phyloP scores from a whole-genome alignment of 2,113 vertebrate species.

The Rhinolophus ferrumequinum region DNA sequence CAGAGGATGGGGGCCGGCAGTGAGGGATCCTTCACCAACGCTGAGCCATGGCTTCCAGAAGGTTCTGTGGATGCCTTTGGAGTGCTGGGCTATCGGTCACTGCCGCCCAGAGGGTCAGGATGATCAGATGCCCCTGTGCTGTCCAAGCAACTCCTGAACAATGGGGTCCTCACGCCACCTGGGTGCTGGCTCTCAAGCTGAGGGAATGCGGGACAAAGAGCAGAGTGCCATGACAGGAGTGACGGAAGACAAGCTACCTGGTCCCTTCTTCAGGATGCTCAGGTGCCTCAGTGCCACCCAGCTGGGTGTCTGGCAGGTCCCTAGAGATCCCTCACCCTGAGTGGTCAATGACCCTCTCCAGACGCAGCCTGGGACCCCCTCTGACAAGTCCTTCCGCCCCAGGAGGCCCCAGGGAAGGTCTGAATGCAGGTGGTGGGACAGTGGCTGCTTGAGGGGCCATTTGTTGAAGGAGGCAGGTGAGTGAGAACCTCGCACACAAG shows the following conservation, averaged over 20 bases:
- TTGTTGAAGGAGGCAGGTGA: neutral
- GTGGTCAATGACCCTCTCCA: neutral
- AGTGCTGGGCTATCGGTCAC: neutral
- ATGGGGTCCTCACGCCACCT: too few species aligned
- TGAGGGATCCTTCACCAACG: rapidly evolving
- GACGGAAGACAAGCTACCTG: rapidly evolving
- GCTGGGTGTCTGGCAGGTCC: neutral
- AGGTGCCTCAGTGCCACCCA: neutral
- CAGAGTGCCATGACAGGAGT: rapidly evolving
- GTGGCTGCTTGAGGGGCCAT: neutral
- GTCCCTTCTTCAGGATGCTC: rapidly evolving
- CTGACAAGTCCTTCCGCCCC: neutral
- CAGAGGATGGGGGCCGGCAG: rapidly evolving
- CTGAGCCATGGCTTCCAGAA: neutral
- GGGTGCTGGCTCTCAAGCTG: neutral
- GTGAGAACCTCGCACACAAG: neutral
- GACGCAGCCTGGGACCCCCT: neutral
- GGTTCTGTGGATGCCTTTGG: neutral
- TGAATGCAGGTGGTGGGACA: too few species aligned
- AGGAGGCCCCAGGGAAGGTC: neutral
- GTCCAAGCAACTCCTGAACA: rapidly evolving
- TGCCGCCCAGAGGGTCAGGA: rapidly evolving
- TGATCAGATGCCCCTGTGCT: neutral
- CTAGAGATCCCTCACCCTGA: neutral
- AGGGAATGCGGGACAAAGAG: neutral